phyloP scores from a whole-genome alignment of 2,888 invertebrate genomes.

The Lutraria lutraria region DNA sequence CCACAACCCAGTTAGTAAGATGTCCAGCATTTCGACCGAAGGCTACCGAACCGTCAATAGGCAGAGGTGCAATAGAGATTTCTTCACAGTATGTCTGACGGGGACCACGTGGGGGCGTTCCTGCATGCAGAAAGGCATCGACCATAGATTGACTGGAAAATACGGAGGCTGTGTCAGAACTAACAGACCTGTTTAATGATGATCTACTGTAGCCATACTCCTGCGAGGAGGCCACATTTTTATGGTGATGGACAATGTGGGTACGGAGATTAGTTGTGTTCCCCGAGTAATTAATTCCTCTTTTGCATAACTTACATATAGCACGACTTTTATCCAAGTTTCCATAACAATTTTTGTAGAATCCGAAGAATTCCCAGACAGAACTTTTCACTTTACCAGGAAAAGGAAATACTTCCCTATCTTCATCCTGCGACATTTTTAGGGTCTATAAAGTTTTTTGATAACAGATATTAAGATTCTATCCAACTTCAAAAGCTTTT shows the following conservation, averaged over 20 bases:
- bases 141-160: not conserved
- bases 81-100: constrained; percentile 24
- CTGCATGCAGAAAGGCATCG: not conserved
- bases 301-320: constrained; percentile 67
- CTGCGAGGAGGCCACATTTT: constrained; percentile 4
- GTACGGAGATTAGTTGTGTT: constrained; percentile 73
- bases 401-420: constrained; percentile 61
- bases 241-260: constrained; percentile 66
- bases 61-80: constrained; percentile 23
- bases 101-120: not conserved
- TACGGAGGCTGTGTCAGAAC: not conserved
- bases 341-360: constrained; percentile 67
- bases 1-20: constrained; percentile 24
- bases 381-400: constrained; percentile 72
- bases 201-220: constrained; percentile 12
- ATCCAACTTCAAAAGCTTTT: not conserved
- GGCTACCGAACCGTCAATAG: not conserved
- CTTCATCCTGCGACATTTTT: constrained; percentile 36
- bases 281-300: constrained; percentile 66
- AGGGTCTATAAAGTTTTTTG: not conserved
- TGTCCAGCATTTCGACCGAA: not conserved
- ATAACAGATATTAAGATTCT: not conserved
- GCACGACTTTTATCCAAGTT: constrained; percentile 67
- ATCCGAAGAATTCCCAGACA: constrained; percentile 72
- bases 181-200: not conserved